Evolutionary conservation across 2,888 invertebrate genomes (phyloP).

Genomic region (Trissoscelio sp.): DNA sequence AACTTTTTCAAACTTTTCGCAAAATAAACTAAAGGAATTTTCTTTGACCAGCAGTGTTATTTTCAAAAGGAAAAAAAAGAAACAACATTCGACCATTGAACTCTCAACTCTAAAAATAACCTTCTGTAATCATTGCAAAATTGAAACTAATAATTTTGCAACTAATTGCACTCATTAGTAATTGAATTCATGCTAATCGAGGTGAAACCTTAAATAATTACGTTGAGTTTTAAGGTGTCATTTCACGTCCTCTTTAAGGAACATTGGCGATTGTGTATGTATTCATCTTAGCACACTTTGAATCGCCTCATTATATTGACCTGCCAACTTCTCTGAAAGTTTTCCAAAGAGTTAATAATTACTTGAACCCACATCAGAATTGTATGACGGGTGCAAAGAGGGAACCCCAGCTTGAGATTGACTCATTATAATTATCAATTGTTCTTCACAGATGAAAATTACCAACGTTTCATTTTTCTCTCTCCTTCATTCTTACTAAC

Average conservation of each 20-base stretch:
- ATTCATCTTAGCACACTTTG: constrained; percentile 23
- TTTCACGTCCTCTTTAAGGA: constrained; percentile 1
- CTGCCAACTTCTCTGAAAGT: constrained; percentile 31
- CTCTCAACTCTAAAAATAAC: constrained; percentile 20
- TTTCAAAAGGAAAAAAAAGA: not conserved
- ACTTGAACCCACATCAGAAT: constrained; percentile 16
- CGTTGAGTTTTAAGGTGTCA: not conserved
- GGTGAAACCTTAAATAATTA: constrained; percentile 8
- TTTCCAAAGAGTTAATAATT: constrained; percentile 45
- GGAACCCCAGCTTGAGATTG: not conserved
- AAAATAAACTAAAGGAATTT: constrained; percentile 14
- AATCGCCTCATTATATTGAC: constrained; percentile 27
- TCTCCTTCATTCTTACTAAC: not conserved
- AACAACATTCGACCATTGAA: constrained; percentile 28
- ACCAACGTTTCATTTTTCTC: not conserved
- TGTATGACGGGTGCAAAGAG: not conserved
- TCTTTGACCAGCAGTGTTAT: not conserved
- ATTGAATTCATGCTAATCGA: constrained; percentile 5
- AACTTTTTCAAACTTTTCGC: constrained; percentile 19
- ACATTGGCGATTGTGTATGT: not conserved
- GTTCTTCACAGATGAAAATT: not conserved
- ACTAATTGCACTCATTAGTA: not conserved
- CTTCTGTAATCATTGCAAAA: not conserved
- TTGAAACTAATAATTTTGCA: constrained; percentile 10
- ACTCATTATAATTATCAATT: constrained; percentile 11